Evolutionary conservation across 2,888 invertebrate genomes (phyloP).

Genomic region (Caenorhabditis japonica): DNA sequence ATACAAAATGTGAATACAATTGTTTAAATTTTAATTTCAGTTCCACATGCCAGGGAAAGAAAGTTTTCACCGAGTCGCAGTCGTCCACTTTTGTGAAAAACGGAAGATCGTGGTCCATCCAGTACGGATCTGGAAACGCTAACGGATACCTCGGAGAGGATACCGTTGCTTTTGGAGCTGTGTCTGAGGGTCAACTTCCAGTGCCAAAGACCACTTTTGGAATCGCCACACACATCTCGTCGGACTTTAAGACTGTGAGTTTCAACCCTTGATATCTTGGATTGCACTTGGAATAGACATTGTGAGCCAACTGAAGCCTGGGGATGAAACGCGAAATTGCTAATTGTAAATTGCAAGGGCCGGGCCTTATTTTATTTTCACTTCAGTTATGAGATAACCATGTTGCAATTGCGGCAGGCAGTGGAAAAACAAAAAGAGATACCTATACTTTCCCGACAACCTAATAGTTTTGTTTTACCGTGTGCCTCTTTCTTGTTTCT

Average conservation of each 20-base stretch:
- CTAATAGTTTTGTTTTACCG: too few relatives aligned
- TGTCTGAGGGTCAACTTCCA: slow-evolving; percentile 50
- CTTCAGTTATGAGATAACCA: too few relatives aligned
- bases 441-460: too few relatives aligned
- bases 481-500: too few relatives aligned
- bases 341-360: too few relatives aligned
- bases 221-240: slow-evolving; percentile 65
- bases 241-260: slow-evolving; percentile 60
- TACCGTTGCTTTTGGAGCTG: slow-evolving; percentile 72
- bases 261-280: neutral
- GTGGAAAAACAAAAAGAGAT: too few relatives aligned
- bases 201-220: slow-evolving; percentile 69
- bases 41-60: slow-evolving; percentile 79
- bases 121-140: slow-evolving; percentile 79
- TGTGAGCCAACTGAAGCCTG: neutral
- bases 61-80: slow-evolving; percentile 90
- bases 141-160: slow-evolving; percentile 79
- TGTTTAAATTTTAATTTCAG: slow-evolving; percentile 6
- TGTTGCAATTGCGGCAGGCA: too few relatives aligned
- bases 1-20: neutral
- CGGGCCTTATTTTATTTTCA: too few relatives aligned
- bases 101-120: slow-evolving; percentile 78
- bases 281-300: neutral
- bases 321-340: too few relatives aligned
- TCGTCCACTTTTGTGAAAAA: slow-evolving; percentile 83